Conservation (phyloP, 2,797 vertebrate genomes). For the Notoglanidium macrostoma region DNA sequence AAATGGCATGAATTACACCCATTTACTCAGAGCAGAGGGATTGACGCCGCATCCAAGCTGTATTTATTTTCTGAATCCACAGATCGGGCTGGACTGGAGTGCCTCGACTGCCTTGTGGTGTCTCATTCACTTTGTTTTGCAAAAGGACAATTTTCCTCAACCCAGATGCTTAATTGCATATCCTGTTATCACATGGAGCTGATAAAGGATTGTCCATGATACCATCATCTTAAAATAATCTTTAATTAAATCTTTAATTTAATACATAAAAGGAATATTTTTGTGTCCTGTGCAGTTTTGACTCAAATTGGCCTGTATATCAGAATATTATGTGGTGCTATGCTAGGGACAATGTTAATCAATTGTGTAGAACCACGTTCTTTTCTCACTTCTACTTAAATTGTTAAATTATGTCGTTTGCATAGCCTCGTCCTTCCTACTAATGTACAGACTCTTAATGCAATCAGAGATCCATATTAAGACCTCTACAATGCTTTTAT, state of each 20-base stretch:
- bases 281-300: not conserved
- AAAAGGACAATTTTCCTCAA: not conserved
- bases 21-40: not conserved
- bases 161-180: not conserved
- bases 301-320: slow-evolving; percentile 12
- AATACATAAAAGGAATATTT: slow-evolving; percentile 24
- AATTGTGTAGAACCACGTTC: slow-evolving; percentile 12
- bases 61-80: not conserved
- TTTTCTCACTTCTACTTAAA: slow-evolving; percentile 22
- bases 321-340: not conserved
- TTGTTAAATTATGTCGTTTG: slow-evolving; percentile 23
- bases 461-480: slow-evolving; percentile 12
- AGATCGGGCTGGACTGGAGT: not conserved
- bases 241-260: not conserved
- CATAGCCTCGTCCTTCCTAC: not conserved
- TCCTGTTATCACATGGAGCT: not conserved
- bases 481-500: slow-evolving; percentile 6
- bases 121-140: not conserved
- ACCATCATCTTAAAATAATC: not conserved
- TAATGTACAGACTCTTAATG: slow-evolving; percentile 13
- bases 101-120: not conserved
- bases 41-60: not conserved
- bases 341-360: slow-evolving; percentile 30
- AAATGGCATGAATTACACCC: not conserved
- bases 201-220: not conserved